Percentiles rank a stretch among this genome's conserved stretches.
These are phyloP conservation scores for Paracentrotus lividus DNA, from an alignment of 53 echinoderm and acorn worm genomes.

Conservation along the genomic window DNA sequence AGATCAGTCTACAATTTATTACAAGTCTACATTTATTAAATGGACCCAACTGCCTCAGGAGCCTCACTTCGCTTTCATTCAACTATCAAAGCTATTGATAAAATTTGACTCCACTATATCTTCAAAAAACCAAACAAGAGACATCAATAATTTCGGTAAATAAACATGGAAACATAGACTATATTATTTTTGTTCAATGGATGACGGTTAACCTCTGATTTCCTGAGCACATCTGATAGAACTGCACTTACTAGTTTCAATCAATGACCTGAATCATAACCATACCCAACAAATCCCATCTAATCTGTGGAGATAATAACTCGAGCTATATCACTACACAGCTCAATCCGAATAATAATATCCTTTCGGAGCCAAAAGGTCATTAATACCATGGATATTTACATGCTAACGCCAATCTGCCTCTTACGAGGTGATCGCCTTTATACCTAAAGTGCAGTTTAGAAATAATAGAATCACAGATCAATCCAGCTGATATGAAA, in stretches of 20 bases:
- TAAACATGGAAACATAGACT: background rate
- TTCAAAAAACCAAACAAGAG: background rate
- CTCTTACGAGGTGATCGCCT: too few species aligned
- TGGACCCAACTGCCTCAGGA: too few species aligned
- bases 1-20: too few species aligned
- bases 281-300: background rate
- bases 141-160: background rate
- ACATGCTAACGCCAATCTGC: too few species aligned
- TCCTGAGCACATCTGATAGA: background rate
- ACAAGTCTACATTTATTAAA: too few species aligned
- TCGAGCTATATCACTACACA: background rate
- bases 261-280: constrained; percentile 3
- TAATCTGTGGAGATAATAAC: background rate
- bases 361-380: too few species aligned
- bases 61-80: too few species aligned
- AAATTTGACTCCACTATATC: background rate
- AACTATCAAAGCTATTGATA: too few species aligned
- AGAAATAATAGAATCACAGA: background rate
- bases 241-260: background rate
- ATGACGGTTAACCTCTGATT: background rate
- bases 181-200: background rate
- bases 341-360: background rate
- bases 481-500: background rate
- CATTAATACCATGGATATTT: too few species aligned
- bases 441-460: background rate